phyloP scores from a whole-genome alignment of 2,113 vertebrate species.

The Pterophyllum scalare region DNA sequence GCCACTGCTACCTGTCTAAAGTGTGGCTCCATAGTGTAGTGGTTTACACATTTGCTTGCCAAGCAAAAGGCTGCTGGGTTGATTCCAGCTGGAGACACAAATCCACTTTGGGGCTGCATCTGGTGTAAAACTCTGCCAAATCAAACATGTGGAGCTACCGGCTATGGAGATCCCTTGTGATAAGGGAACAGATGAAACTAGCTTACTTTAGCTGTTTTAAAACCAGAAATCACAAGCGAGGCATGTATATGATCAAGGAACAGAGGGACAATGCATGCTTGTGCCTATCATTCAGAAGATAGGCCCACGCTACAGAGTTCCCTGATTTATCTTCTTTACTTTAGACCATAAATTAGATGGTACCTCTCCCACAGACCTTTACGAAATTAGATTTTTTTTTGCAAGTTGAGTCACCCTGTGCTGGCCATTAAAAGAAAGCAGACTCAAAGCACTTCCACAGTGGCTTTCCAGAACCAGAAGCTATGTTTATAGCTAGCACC shows the following conservation, averaged over 20 bases:
- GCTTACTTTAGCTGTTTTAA: neutral
- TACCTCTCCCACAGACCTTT: too few species aligned
- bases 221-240: neutral
- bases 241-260: neutral
- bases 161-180: neutral
- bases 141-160: neutral
- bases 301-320: neutral
- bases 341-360: too few species aligned
- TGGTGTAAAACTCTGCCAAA: neutral
- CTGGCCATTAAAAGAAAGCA: too few species aligned
- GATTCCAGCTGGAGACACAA: neutral
- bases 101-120: neutral
- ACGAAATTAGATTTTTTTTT: too few species aligned
- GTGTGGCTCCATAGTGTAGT: neutral
- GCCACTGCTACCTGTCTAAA: neutral
- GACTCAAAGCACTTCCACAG: too few species aligned
- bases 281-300: neutral
- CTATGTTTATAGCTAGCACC: neutral
- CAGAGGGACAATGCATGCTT: neutral
- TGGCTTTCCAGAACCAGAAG: neutral
- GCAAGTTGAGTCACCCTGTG: too few species aligned
- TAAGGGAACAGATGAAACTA: neutral
- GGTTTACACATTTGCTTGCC: conserved; percentile 7
- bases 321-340: neutral
- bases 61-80: neutral